Evolutionary conservation across 2,888 invertebrate species (phyloP).

Genomic region (Eulithis testata): DNA sequence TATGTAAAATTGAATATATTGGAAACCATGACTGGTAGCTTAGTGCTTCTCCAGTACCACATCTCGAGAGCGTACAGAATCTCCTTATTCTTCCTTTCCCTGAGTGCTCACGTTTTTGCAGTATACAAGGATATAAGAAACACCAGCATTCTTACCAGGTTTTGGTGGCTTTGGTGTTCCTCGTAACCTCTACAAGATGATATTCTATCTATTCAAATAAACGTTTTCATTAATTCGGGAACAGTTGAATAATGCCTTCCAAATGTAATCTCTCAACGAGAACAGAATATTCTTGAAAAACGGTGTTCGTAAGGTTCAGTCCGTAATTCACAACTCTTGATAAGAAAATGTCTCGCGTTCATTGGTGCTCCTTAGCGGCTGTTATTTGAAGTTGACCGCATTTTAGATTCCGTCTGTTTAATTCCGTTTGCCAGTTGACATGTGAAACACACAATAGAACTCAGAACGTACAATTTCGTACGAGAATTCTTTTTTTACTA

Average conservation of each 20-base stretch:
- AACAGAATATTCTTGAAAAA: not conserved
- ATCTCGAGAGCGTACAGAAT: too few relatives aligned
- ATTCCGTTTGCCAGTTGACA: not conserved
- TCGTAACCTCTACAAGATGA: conserved; percentile 2
- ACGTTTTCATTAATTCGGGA: conserved; percentile 12
- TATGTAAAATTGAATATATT: too few relatives aligned
- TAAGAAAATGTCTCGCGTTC: too few relatives aligned
- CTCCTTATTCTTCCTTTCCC: too few relatives aligned
- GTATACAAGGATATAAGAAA: too few relatives aligned
- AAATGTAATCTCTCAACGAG: conserved; percentile 1
- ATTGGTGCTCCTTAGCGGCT: not conserved
- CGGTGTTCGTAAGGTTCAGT: not conserved
- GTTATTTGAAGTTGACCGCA: not conserved
- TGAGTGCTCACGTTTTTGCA: too few relatives aligned
- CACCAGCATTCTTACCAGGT: too few relatives aligned
- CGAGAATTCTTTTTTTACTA: not conserved
- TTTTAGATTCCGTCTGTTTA: not conserved
- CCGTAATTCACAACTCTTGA: too few relatives aligned
- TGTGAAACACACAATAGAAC: conserved; percentile 2
- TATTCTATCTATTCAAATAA: conserved; percentile 6
- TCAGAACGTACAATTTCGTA: not conserved
- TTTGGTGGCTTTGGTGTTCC: not conserved
- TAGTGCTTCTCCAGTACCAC: too few relatives aligned
- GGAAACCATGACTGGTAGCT: too few relatives aligned
- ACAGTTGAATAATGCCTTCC: conserved; percentile 8